These are phyloP conservation scores for Acipenser ruthenus DNA, from an alignment of 2,797 vertebrate genomes.

Conservation along the genomic window DNA sequence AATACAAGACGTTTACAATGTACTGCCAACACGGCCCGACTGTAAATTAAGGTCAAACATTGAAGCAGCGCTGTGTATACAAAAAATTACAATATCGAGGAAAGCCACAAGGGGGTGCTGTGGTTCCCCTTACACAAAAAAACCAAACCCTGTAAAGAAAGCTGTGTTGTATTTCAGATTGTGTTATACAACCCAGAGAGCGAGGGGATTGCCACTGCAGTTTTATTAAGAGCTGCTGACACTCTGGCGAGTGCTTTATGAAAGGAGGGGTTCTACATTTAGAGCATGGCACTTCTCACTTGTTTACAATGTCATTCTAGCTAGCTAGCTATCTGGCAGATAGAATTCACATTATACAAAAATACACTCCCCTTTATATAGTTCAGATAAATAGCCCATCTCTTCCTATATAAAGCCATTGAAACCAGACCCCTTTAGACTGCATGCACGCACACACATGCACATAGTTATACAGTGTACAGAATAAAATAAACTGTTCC, in stretches of 20 bases:
- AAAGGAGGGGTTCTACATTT: too few relatives aligned
- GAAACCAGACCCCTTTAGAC: neutral
- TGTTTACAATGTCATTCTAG: constrained; percentile 1
- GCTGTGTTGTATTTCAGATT: too few relatives aligned
- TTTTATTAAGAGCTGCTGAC: too few relatives aligned
- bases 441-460: too few relatives aligned
- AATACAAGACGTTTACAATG: constrained; percentile 12
- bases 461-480: too few relatives aligned
- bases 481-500: too few relatives aligned
- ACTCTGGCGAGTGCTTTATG: too few relatives aligned
- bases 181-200: too few relatives aligned
- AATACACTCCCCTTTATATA: neutral
- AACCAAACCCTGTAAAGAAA: constrained; percentile 23
- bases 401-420: neutral
- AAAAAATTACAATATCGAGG: too few relatives aligned
- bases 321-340: neutral
- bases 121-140: constrained; percentile 36
- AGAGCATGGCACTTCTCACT: neutral
- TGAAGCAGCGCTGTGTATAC: neutral
- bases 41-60: constrained; percentile 44
- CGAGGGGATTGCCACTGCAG: too few relatives aligned
- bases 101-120: too few relatives aligned
- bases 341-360: neutral
- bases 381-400: neutral
- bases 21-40: constrained; percentile 42